Base-by-base conservation (phyloP, 2,797 vertebrate species). In the Lithobates pipiens region DNA sequence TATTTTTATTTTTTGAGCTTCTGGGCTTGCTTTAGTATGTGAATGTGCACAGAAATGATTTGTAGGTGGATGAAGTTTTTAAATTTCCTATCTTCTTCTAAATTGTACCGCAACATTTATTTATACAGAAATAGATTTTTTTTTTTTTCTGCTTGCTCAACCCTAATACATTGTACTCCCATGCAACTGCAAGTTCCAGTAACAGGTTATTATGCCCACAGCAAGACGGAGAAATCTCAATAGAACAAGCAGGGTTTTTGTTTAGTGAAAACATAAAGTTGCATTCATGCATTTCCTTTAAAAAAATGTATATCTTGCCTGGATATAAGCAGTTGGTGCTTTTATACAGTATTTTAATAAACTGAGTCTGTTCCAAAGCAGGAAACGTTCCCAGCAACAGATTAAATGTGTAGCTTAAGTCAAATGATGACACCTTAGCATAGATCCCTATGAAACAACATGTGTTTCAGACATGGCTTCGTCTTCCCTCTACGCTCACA, bases 391-490 rank as follows among this genome's bases (percentile, higher is more conserved):
- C 42, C 61, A 54, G 61, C 9, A 80, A 32, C 46, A 42, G 63
- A 63, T 73, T 50, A 18, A n/a, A 70, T 39, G 23, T 57, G 27
- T 68, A 29, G 25, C 39, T 39, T 23, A 44, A 83, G 67, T 18
- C 13, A 36, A 65, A 74, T 74, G 42, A 79, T 83, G 70, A 69
- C 81, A 69, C 77, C 71, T 39, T 50, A 72, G 29, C 29, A 42
- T n/a, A 77, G 57, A 74, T 78, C 21, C 63, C 67, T 23, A 7
- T 63, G 61, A 50, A 73, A 50, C 39, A 69, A 42, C 85, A 83
- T 71, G 81, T 83, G 76, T 80, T 87, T 42, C 67, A 87, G 44
- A 42, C 29, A 63, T 61, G 77, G 46, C 76, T 76, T 44, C 63
- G 61, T 76, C 61, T 61, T 76, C 57, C 76, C 73, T 77, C 82